phyloP scores from a whole-genome alignment of 2,113 vertebrate genomes.

The Labeo catla region DNA sequence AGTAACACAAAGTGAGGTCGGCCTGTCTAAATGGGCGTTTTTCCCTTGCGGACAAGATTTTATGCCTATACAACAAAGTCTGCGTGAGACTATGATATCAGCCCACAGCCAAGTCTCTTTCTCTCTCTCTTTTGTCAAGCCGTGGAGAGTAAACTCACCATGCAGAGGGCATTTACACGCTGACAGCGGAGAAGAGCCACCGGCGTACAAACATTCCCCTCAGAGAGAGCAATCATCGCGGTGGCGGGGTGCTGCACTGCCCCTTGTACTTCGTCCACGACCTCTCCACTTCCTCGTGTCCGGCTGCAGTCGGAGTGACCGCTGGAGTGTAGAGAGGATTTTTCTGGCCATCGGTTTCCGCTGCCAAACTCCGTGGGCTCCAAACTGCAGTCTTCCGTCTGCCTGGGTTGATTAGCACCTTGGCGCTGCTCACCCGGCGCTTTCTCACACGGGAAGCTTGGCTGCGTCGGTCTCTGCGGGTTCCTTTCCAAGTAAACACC shows the following conservation, averaged over 20 bases:
- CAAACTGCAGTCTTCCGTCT: constrained; percentile 41
- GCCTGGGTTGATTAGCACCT: constrained; percentile 55
- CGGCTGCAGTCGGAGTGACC: constrained; percentile 25
- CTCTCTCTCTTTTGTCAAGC: neutral
- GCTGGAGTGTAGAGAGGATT: constrained; percentile 23
- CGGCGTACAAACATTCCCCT: neutral
- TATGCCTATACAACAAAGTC: neutral
- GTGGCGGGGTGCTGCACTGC: constrained; percentile 12
- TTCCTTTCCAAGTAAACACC: constrained; percentile 37
- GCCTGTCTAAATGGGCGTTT: neutral
- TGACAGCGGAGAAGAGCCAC: neutral
- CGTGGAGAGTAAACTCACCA: neutral
- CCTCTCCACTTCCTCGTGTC: neutral
- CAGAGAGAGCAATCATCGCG: constrained; percentile 3
- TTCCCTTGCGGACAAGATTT: neutral
- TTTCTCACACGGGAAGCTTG: constrained; percentile 49
- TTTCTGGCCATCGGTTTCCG: constrained; percentile 9
- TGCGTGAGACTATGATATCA: neutral
- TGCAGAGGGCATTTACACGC: constrained; percentile 23
- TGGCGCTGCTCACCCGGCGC: constrained; percentile 37
- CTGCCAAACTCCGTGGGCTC: constrained; percentile 43
- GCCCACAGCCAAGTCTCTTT: neutral
- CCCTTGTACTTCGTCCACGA: neutral
- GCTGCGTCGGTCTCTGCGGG: constrained; percentile 32
- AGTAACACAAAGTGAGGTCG: neutral